Conservation (phyloP, 2,113 vertebrate genomes). For the Pimephales promelas region DNA sequence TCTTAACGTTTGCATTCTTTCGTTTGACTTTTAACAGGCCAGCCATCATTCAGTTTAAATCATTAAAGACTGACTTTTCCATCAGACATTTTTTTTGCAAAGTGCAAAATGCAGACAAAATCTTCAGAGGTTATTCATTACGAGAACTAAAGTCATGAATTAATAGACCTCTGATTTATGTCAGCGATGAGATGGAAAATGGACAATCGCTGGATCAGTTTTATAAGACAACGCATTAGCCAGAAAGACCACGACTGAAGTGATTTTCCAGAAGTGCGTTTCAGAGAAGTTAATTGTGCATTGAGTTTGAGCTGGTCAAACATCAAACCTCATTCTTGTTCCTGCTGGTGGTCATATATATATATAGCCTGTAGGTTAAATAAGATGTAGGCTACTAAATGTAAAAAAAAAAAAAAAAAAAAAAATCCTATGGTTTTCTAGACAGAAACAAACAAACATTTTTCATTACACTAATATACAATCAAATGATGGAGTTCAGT, state of each 20-base stretch:
- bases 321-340: background rate
- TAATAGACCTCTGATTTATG: conserved; percentile 2
- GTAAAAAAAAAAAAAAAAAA: background rate
- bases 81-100: conserved; percentile 6
- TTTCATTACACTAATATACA: background rate
- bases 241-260: conserved; percentile 42
- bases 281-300: conserved; percentile 42
- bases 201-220: background rate
- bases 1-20: conserved; percentile 3
- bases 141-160: background rate
- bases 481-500: background rate
- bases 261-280: conserved; percentile 60
- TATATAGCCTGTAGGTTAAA: too few species aligned
- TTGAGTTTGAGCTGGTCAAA: conserved; percentile 25
- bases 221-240: background rate
- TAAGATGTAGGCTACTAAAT: background rate
- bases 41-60: background rate
- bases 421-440: background rate
- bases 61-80: background rate
- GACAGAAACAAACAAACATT: background rate
- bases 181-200: conserved; percentile 11
- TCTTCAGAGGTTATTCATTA: background rate
- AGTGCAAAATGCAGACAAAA: background rate
- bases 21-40: background rate
- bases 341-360: conserved; percentile 37